These are phyloP conservation scores for Neotragus pygmaeus DNA, from an alignment of 2,113 vertebrate genomes.

Conservation along the genomic window DNA sequence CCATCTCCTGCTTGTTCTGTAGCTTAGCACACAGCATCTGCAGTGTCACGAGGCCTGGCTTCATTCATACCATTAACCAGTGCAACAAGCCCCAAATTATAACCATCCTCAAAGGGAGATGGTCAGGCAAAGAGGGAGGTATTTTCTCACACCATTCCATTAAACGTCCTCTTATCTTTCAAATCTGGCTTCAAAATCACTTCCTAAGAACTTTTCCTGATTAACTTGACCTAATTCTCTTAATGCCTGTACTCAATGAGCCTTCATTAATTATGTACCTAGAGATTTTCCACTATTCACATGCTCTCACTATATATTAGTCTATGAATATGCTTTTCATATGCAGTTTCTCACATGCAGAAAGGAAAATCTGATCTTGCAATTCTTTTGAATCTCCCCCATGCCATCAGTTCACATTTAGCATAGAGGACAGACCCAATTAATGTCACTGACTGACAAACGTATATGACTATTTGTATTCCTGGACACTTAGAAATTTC, in stretches of 20 bases:
- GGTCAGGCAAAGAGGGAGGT: neutral
- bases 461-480: neutral
- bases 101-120: neutral
- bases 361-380: neutral
- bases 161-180: constrained; percentile 8
- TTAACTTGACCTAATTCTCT: constrained; percentile 54
- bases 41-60: neutral
- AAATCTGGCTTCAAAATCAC: constrained; percentile 28
- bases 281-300: constrained; percentile 20
- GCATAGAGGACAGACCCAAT: neutral
- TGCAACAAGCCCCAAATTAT: neutral
- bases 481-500: neutral
- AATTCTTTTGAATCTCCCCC: neutral
- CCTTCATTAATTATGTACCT: constrained; percentile 57
- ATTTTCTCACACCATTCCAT: neutral
- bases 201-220: constrained; percentile 13
- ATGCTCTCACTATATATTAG: neutral
- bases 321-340: constrained; percentile 8
- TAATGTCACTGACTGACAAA: neutral
- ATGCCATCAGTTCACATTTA: neutral
- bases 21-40: neutral
- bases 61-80: neutral
- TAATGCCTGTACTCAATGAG: constrained; percentile 29
- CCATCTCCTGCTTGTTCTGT: neutral
- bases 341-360: neutral